Base-by-base conservation (phyloP, 2,888 invertebrate genomes). In the Balanococcus diminutus region DNA sequence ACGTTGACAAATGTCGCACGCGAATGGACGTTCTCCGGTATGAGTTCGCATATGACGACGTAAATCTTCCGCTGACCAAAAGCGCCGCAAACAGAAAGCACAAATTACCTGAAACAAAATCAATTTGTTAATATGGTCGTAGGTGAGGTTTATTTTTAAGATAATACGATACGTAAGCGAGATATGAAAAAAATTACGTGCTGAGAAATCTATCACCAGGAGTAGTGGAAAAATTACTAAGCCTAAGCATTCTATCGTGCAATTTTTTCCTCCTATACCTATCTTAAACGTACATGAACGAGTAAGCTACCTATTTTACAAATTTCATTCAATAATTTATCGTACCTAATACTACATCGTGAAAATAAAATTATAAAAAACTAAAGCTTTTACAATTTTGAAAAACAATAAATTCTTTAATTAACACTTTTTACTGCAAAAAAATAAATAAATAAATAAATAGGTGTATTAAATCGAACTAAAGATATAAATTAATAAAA, bases 21-120 rank as follows among this genome's bases (percentile, higher is more conserved):
- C 95, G 90, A 97, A 98, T 0, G 97, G 97, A 0, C 97, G 91
- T 89, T 97, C 97, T 0, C 97, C 97, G 0, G 96, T 96, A 90
- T 98, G 98, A 0, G 97, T 97, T 25, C 97, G 92, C 96, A 98
- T 97, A 90, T 98, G 98, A 0, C 97, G 93, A 0, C 97, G 92
- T 5, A 98, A 91, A 90, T 98, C 98, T 90, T 98, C 97, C 0
- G 97, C 96, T 0, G 97, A 97, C 97, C 97, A 97, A 91, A 98
- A 98, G 81, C 97, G 94, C 87, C 97, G 94, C 89, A 97, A 92
- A 90, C 98, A 98, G 89, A 98, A 96, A 0, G 97, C 96, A 90
- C 98, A 96, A 86, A 96, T 95, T 6, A 95, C 94, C 94, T 94
- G 89, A 0, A 88, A 88, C 88, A 8, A 67, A 28, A 81, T 1